Evolutionary conservation across 2,888 invertebrate genomes (phyloP), one percentile per base, ranked within the genome.

Genomic region (Troides helena): DNA sequence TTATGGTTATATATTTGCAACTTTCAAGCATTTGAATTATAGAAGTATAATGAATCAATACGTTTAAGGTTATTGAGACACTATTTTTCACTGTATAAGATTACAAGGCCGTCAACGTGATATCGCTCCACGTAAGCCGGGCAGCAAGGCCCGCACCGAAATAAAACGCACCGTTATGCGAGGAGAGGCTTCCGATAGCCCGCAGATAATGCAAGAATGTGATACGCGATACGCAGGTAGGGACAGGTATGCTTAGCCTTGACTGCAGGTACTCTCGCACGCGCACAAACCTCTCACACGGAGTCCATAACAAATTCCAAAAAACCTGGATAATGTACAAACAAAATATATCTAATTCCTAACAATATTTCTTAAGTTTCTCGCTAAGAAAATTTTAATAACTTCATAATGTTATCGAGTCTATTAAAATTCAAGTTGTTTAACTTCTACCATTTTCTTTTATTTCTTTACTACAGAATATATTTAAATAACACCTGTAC

Each of bases 161-260:
- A 81, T 83, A 83, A 80, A 81, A 67, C 36, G 56, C 65, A 70
- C 70, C 67, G 70, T 71, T 71, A 74, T 56, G 53, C 62, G 68
- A 66, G 60, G 65, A 71, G 75, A 85, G 81, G 81, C 82, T 84
- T 80, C 80, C 80, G 85, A 86, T 88, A 86, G 82, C 82, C 81
- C 78, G 81, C 83, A 85, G 89, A 89, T 90, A 89, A 86, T 82
- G 80, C 85, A 86, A 85, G 89, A 90, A 90, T 87, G 87, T 81
- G 70, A 70, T 70, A 67, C 64, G 80, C 84, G 85, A 85, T 84
- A 85, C 82, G 81, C 86, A 86, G 88, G 88, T 88, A 87, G 84
- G 77, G 81, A 82, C 87, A 89, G 85, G 86, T 85, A 85, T 74
- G 73, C 70, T 72, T 73, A 78, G 75, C 78, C 78, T 78, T 78